Percentiles rank a stretch among this genome's conserved stretches.
These are phyloP conservation scores for Hirundo rustica DNA, from an alignment of 2,797 vertebrate species.

Conservation along the genomic window DNA sequence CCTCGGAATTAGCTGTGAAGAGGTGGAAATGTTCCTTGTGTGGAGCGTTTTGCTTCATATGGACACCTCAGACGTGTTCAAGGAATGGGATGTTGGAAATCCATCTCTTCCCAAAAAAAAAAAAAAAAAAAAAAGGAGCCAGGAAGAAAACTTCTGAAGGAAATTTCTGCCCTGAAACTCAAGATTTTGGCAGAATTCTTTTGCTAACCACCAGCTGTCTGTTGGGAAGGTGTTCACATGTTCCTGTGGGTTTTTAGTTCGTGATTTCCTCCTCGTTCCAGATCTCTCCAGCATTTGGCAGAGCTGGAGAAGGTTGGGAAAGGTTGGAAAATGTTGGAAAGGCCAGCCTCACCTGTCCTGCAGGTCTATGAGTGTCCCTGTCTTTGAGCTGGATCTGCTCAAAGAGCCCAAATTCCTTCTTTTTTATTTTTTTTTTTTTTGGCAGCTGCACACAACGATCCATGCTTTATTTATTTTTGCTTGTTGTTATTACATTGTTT, in stretches of 20 bases:
- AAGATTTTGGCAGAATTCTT: not conserved
- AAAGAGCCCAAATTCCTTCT: not conserved
- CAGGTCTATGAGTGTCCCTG: not conserved
- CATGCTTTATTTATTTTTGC: not conserved
- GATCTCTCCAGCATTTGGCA: not conserved
- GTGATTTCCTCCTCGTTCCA: not conserved
- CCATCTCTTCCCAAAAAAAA: not conserved
- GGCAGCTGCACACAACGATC: not conserved
- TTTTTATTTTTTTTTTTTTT: not conserved
- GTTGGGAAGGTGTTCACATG: not conserved
- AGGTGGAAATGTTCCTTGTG: not conserved
- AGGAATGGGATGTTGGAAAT: not conserved
- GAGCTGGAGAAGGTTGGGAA: not conserved
- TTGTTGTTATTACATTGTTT: not conserved
- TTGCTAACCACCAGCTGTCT: not conserved
- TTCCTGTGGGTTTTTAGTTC: not conserved
- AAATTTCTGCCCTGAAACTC: not conserved
- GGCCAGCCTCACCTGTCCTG: not conserved
- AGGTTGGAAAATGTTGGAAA: not conserved
- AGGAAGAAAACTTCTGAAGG: not conserved
- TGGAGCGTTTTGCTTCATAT: not conserved
- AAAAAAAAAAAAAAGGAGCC: not conserved
- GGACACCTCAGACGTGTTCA: accelerated
- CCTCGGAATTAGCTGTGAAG: not conserved
- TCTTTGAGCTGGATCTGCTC: not conserved